Evolutionary conservation across 2,797 vertebrate species (phyloP).

Genomic region (Leontocebus nigricollis): DNA sequence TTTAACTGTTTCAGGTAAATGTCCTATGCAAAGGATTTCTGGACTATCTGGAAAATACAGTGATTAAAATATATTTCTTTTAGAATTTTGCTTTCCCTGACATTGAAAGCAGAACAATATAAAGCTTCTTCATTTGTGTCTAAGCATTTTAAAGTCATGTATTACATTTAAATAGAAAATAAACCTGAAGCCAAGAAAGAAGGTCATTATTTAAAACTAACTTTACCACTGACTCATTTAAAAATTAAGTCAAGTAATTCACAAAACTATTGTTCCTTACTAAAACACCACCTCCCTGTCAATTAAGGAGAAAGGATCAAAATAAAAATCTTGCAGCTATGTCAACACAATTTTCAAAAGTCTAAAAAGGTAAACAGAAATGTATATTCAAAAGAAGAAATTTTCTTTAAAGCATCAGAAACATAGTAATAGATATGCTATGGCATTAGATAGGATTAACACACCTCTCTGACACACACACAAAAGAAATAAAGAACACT

Average conservation of each 20-base stretch:
- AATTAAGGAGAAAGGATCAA: constrained; percentile 51
- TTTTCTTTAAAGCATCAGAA: constrained; percentile 26
- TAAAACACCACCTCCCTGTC: neutral
- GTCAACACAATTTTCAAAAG: constrained; percentile 22
- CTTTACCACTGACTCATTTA: constrained; percentile 31
- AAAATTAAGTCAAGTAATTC: constrained; percentile 56
- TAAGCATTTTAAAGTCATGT: neutral
- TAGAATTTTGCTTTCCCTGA: neutral
- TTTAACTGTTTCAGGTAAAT: neutral
- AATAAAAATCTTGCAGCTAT: constrained; percentile 32
- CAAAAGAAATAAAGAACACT: neutral
- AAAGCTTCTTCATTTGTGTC: neutral
- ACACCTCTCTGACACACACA: neutral
- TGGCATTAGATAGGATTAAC: constrained; percentile 1
- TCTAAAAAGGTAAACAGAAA: constrained; percentile 23
- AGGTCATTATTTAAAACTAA: constrained; percentile 46
- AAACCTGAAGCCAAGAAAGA: neutral
- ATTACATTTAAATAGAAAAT: constrained; percentile 51
- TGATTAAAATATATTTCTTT: neutral
- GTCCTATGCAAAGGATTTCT: neutral
- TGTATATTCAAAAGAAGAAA: constrained; percentile 3
- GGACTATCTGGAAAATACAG: neutral
- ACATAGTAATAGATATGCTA: neutral
- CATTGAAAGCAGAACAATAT: neutral
- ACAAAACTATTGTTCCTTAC: constrained; percentile 27